Evolutionary conservation across 2,888 invertebrate genomes (phyloP).

Genomic region (Oasisia sp.): DNA sequence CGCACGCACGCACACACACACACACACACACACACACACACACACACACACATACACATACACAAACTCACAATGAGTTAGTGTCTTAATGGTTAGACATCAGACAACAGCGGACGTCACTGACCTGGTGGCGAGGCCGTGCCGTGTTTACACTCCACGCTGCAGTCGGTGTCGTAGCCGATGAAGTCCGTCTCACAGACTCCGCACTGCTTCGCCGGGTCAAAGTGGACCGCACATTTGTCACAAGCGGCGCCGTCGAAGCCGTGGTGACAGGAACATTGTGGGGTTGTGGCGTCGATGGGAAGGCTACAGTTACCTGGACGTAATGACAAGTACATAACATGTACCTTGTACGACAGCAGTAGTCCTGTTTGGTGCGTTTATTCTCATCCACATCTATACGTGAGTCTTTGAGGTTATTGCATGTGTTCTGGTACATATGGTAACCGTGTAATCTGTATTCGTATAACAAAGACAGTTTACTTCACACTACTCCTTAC

Average conservation of each 20-base stretch:
- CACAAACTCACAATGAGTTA: too few species aligned
- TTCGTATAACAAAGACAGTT: too few species aligned
- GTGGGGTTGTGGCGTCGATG: constrained; percentile 38
- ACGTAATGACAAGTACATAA: not conserved
- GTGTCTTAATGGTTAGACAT: not conserved
- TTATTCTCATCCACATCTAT: not conserved
- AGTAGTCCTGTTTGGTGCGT: not conserved
- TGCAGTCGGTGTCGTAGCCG: constrained; percentile 51
- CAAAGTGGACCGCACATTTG: constrained; percentile 45
- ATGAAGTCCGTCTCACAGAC: constrained; percentile 47
- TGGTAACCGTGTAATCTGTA: too few species aligned
- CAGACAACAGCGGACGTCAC: not conserved
- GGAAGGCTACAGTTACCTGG: constrained; percentile 48
- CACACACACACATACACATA: too few species aligned
- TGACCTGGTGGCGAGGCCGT: constrained; percentile 46
- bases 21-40: too few species aligned
- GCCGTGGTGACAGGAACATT: constrained; percentile 51
- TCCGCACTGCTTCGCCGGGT: constrained; percentile 43
- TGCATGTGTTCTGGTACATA: too few species aligned
- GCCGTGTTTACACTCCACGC: constrained; percentile 48
- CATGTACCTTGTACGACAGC: not conserved
- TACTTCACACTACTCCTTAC: too few species aligned
- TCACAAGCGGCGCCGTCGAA: constrained; percentile 48
- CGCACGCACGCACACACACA: too few species aligned
- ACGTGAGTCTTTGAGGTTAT: not conserved